These are phyloP conservation scores for Lepus townsendii DNA, from an alignment of 2,797 vertebrate species.

Conservation along the genomic window DNA sequence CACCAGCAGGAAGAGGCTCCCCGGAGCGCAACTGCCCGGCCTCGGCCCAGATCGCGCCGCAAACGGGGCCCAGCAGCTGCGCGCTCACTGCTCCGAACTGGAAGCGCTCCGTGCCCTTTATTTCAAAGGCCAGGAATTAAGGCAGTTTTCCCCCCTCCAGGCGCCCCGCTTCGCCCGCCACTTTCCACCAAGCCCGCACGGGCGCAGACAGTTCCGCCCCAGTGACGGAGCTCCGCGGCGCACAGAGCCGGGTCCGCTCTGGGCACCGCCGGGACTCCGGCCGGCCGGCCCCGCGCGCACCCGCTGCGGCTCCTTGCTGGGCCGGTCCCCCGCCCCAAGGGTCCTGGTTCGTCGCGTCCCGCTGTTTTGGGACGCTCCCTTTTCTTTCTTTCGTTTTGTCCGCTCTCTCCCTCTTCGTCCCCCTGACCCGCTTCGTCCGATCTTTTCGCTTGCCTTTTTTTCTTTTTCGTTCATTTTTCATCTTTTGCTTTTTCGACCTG, in stretches of 20 bases:
- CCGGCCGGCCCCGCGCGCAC: background rate
- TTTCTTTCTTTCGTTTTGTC: background rate
- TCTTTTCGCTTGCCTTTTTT: background rate
- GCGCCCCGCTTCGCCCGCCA: background rate
- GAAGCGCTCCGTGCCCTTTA: conserved; percentile 40
- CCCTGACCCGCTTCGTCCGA: conserved; percentile 59
- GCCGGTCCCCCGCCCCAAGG: background rate
- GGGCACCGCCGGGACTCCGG: background rate
- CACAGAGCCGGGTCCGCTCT: rapidly evolving
- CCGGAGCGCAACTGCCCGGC: background rate
- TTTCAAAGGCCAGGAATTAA: background rate
- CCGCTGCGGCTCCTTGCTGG: background rate
- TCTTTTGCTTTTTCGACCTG: background rate
- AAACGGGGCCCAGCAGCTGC: conserved; percentile 81
- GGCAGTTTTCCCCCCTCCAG: background rate
- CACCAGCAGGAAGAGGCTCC: rapidly evolving
- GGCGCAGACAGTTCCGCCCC: background rate
- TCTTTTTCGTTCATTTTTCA: background rate
- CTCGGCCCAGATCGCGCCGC: background rate
- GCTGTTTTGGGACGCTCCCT: background rate
- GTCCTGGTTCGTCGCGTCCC: background rate
- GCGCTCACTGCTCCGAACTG: conserved; percentile 59
- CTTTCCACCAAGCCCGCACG: background rate
- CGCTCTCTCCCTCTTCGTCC: background rate
- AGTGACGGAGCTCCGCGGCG: background rate